A percentile compares a stretch with the other conserved stretches of the same genome.
Evolutionary conservation across 2,113 vertebrate species (phyloP).

Genomic region (Miniopterus natalensis): DNA sequence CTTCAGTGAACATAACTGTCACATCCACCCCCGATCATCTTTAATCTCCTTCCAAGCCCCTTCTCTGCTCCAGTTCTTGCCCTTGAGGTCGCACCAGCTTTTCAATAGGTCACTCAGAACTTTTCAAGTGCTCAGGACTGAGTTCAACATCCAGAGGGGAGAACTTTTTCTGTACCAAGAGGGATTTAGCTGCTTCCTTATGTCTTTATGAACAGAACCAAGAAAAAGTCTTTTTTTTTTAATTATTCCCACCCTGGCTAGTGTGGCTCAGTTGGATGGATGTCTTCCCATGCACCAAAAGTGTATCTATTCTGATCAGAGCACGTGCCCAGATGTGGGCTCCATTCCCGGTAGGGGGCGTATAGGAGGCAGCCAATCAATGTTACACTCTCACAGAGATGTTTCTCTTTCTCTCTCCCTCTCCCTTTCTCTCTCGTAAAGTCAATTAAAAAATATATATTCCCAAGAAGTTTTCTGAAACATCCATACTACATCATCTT

Average conservation of each 20-base stretch:
- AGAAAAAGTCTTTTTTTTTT: not conserved
- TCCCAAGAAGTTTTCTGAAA: not conserved
- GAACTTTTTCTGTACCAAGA: not conserved
- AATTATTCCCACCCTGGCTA: not conserved
- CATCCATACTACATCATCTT: not conserved
- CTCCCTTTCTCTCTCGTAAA: not conserved
- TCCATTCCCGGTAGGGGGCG: too few relatives aligned
- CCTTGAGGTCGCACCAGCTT: not conserved
- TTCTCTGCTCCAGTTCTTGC: not conserved
- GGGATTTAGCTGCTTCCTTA: not conserved
- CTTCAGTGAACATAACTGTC: not conserved
- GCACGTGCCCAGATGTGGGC: too few relatives aligned
- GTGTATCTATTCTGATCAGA: too few relatives aligned
- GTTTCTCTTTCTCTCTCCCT: too few relatives aligned
- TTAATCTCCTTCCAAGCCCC: not conserved
- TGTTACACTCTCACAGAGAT: too few relatives aligned
- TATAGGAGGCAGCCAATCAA: too few relatives aligned
- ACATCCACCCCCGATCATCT: not conserved
- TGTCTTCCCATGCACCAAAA: too few relatives aligned
- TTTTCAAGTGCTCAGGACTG: not conserved
- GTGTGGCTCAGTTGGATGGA: too few relatives aligned
- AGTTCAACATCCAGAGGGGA: not conserved
- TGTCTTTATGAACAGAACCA: not conserved
- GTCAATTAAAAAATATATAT: not conserved
- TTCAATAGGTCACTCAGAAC: not conserved